A percentile compares a stretch with the other conserved stretches of the same genome.
These are phyloP conservation scores for Gasterosteus aculeatus DNA, from an alignment of 2,113 vertebrate species.

Conservation along the genomic window DNA sequence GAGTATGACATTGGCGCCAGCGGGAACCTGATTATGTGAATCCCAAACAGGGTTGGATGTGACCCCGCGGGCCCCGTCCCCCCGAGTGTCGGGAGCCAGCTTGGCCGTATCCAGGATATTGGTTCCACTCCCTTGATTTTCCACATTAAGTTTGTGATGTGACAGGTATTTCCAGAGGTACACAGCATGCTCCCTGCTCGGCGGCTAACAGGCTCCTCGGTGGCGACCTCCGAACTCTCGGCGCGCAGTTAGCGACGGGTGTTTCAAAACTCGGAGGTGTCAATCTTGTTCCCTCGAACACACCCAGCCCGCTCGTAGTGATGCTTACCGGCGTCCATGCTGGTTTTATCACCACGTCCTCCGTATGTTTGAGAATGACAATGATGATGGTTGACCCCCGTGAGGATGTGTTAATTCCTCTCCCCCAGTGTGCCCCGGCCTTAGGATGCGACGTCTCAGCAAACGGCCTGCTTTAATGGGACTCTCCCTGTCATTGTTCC, in stretches of 20 bases:
- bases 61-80: constrained; percentile 15
- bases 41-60: constrained; percentile 13
- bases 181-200: constrained; percentile 1
- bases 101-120: constrained; percentile 17
- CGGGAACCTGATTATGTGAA: constrained; percentile 12
- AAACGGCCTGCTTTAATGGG: constrained; percentile 52
- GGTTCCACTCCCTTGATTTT: constrained; percentile 45
- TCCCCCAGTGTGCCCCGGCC: constrained; percentile 1
- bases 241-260: not conserved
- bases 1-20: not conserved
- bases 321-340: not conserved
- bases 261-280: constrained; percentile 21
- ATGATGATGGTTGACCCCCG: not conserved
- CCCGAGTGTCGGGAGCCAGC: not conserved
- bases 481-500: constrained; percentile 51
- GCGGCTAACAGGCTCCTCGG: constrained; percentile 9
- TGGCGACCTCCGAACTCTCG: constrained; percentile 15
- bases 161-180: constrained; percentile 45
- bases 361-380: not conserved
- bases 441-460: constrained; percentile 44
- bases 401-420: constrained; percentile 5
- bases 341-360: not conserved
- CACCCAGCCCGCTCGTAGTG: not conserved
- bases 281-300: constrained; percentile 15
- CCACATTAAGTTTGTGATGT: constrained; percentile 33